A percentile compares a stretch with the other conserved stretches of the same genome.
These are phyloP conservation scores for Apodemia hepburni DNA, from an alignment of 2,888 invertebrate species.

Conservation along the genomic window DNA sequence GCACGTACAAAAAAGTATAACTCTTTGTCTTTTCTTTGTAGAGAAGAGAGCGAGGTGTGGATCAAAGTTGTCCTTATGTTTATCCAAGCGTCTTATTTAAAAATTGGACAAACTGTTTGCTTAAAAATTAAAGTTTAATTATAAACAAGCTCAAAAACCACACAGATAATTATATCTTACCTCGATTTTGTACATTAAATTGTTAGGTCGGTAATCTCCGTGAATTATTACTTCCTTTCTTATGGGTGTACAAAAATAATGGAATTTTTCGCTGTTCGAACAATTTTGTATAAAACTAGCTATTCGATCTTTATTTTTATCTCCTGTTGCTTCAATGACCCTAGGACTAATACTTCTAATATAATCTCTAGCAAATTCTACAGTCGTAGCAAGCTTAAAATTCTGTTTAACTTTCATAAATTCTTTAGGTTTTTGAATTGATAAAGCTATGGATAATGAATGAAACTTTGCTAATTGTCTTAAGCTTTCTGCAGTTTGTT, in stretches of 20 bases:
- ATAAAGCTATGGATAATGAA: slow-evolving; percentile 45
- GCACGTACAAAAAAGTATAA: no score
- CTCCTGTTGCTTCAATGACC: slow-evolving; percentile 15
- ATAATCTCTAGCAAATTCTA: neutral
- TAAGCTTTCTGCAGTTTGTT: slow-evolving; percentile 37
- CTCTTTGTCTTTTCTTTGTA: no score
- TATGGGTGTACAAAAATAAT: slow-evolving; percentile 18
- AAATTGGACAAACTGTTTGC: no score
- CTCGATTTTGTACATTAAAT: slow-evolving; percentile 35
- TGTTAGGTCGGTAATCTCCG: slow-evolving; percentile 40
- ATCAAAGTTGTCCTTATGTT: no score
- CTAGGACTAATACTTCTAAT: neutral
- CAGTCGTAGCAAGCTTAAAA: neutral
- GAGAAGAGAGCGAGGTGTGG: no score
- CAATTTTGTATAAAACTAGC: slow-evolving; percentile 2
- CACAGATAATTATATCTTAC: neutral
- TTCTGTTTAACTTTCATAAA: slow-evolving; percentile 1
- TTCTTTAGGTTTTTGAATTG: slow-evolving; percentile 18
- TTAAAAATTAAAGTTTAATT: no score
- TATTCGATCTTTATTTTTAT: slow-evolving; percentile 10
- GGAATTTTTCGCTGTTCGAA: slow-evolving; percentile 7
- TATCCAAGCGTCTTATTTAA: no score
- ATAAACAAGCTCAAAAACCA: no score
- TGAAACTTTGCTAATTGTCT: slow-evolving; percentile 46
- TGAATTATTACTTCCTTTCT: slow-evolving; percentile 42